Conservation (phyloP, 2,888 invertebrate genomes). For the Acanthococcus lagerstroemiae region DNA sequence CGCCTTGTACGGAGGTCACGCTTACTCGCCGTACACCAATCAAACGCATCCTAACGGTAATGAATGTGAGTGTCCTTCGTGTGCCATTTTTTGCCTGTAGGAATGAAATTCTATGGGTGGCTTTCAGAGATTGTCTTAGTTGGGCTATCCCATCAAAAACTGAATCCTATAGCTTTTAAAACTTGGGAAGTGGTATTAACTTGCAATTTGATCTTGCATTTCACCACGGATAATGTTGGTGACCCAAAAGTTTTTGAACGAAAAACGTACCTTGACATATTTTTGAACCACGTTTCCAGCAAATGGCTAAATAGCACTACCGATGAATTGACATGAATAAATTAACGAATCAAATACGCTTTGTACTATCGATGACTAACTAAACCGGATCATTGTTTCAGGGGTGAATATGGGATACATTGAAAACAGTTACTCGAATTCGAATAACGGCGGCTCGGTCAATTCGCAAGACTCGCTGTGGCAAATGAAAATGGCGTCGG, state of each 20-base stretch:
- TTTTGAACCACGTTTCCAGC: too few relatives aligned
- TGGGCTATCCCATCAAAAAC: too few relatives aligned
- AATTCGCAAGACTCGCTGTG: slow-evolving; percentile 89
- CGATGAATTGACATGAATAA: too few relatives aligned
- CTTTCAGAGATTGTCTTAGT: too few relatives aligned
- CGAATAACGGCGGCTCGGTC: slow-evolving; percentile 89
- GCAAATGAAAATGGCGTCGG: slow-evolving; percentile 87
- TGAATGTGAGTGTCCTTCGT: slow-evolving; percentile 24
- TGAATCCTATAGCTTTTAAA: too few relatives aligned
- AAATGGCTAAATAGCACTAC: too few relatives aligned
- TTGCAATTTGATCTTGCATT: too few relatives aligned
- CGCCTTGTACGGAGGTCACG: slow-evolving; percentile 40
- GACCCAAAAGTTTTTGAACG: too few relatives aligned
- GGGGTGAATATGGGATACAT: slow-evolving; percentile 83
- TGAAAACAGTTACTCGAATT: slow-evolving; percentile 85
- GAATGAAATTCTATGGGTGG: too few relatives aligned
- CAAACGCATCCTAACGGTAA: slow-evolving; percentile 19
- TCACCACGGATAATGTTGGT: too few relatives aligned
- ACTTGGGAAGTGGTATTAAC: too few relatives aligned
- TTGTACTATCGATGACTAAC: background rate
- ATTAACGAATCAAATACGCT: background rate
- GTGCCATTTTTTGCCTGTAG: background rate
- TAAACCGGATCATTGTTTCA: slow-evolving; percentile 42
- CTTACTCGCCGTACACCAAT: slow-evolving; percentile 23
- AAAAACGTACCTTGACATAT: too few relatives aligned